A percentile compares a stretch with the other conserved stretches of the same genome.
Evolutionary conservation across 2,797 vertebrate species (phyloP).

Genomic region (Pseudochirops cupreus): DNA sequence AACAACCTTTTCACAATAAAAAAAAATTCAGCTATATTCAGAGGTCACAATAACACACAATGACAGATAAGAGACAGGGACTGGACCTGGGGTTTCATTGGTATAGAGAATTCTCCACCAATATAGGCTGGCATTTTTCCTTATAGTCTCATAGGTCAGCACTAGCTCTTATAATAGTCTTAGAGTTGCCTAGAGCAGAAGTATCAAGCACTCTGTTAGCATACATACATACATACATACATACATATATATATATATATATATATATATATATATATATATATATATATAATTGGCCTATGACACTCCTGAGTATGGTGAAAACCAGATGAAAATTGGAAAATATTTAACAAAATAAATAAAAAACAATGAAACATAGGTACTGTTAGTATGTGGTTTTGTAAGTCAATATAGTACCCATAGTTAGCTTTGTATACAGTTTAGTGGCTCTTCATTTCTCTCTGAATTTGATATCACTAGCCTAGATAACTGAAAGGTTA

Average conservation of each 20-base stretch:
- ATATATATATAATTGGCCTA: no score
- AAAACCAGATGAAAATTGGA: background rate
- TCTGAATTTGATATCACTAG: background rate
- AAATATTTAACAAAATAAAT: background rate
- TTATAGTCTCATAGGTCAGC: background rate
- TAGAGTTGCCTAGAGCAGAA: background rate
- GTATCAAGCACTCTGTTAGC: background rate
- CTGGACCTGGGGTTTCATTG: background rate
- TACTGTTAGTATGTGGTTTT: background rate
- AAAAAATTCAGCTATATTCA: conserved; percentile 17
- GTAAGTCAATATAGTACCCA: background rate
- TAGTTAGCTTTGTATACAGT: background rate
- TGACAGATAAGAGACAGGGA: no score
- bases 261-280: no score
- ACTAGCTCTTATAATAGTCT: background rate
- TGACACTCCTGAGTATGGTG: background rate
- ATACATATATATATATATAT: no score
- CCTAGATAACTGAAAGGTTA: background rate
- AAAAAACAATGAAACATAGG: background rate
- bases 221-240: no score
- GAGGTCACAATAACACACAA: background rate
- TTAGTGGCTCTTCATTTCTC: background rate
- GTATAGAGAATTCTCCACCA: background rate
- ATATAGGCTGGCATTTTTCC: background rate
- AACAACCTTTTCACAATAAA: background rate